phyloP scores from a whole-genome alignment of 2,113 vertebrate species.

The Pomatostomus ruficeps region DNA sequence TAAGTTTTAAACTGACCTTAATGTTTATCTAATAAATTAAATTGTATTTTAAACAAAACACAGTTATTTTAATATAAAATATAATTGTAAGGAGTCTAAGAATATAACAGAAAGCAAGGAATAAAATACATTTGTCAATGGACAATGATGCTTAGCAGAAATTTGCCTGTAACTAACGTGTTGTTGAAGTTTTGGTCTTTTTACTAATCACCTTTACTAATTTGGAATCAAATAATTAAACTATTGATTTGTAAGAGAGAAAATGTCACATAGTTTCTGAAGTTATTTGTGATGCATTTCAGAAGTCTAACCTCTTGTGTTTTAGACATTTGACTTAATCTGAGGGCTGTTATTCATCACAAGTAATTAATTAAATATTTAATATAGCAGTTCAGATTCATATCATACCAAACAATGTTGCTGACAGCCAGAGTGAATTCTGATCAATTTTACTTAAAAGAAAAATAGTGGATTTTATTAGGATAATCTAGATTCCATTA shows the following conservation, averaged over 20 bases:
- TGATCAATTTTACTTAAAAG: neutral
- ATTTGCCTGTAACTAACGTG: neutral
- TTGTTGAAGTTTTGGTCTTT: neutral
- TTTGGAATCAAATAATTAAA: neutral
- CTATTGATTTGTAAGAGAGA: neutral
- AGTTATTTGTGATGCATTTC: neutral
- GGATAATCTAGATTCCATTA: neutral
- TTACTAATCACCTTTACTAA: neutral
- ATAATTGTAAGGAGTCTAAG: neutral
- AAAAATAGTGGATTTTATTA: neutral
- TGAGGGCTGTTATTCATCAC: neutral
- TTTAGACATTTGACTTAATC: neutral
- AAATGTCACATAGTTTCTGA: neutral
- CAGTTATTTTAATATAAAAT: neutral
- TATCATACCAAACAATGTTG: neutral
- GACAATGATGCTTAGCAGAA: neutral
- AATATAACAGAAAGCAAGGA: neutral
- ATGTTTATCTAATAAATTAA: neutral
- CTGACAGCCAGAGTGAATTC: neutral
- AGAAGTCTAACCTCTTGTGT: neutral
- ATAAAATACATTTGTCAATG: neutral
- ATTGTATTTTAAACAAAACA: neutral
- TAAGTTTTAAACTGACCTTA: conserved; percentile 72
- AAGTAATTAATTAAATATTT: neutral
- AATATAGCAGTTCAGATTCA: neutral